A percentile compares a stretch with the other conserved stretches of the same genome.
phyloP scores from a whole-genome alignment of 2,888 invertebrate genomes.

The Rhogogaster chlorosoma region DNA sequence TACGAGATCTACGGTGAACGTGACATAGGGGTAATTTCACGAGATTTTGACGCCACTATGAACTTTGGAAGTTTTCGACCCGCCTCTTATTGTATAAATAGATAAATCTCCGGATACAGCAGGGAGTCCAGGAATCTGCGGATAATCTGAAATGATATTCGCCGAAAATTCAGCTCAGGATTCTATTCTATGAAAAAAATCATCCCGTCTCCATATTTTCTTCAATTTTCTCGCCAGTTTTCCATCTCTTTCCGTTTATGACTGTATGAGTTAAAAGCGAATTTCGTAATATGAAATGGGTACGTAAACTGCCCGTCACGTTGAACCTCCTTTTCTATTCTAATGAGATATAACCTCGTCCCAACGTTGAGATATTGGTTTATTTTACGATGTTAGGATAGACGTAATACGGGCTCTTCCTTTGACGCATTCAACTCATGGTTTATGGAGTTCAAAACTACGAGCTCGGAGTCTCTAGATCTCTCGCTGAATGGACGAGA shows the following conservation, averaged over 20 bases:
- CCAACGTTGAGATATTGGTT: constrained; percentile 13
- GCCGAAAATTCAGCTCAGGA: neutral
- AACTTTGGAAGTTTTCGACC: constrained; percentile 1
- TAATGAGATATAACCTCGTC: constrained; percentile 7
- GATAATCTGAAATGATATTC: neutral
- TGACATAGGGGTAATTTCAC: constrained; percentile 40
- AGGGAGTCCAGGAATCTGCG: neutral
- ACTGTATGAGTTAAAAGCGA: neutral
- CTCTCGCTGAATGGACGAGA: constrained; percentile 22
- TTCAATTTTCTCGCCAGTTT: neutral
- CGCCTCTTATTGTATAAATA: neutral
- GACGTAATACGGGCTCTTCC: neutral
- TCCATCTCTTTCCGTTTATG: neutral
- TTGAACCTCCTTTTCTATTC: neutral
- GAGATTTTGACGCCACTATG: neutral
- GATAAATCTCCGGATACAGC: neutral
- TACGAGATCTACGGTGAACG: constrained; percentile 11
- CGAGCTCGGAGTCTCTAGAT: neutral
- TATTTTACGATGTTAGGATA: constrained; percentile 14
- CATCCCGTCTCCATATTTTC: neutral
- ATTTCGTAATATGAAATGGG: neutral
- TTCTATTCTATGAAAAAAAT: neutral
- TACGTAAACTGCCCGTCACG: neutral
- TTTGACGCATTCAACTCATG: constrained; percentile 16
- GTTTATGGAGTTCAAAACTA: constrained; percentile 19